phyloP scores from a whole-genome alignment of 2,113 vertebrate species.

The Jacana jacana region DNA sequence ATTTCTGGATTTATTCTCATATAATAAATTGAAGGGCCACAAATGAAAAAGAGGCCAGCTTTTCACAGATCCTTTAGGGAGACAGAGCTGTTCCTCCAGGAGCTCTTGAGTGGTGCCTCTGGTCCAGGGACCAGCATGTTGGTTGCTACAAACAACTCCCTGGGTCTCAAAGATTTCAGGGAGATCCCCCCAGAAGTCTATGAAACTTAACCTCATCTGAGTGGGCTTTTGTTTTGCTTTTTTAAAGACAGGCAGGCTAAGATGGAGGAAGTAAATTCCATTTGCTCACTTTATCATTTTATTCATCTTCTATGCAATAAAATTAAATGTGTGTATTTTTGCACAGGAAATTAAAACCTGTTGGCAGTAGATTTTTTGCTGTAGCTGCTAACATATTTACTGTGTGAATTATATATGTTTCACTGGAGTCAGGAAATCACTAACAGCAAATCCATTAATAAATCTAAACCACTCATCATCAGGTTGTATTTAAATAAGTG shows the following conservation, averaged over 20 bases:
- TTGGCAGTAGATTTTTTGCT: not conserved
- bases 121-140: not conserved
- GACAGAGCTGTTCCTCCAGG: not conserved
- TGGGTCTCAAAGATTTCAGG: not conserved
- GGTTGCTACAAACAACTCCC: not conserved
- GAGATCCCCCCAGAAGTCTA: not conserved
- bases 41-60: not conserved
- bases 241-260: not conserved
- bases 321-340: not conserved
- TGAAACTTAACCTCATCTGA: not conserved
- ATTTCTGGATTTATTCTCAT: not conserved
- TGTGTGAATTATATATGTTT: not conserved
- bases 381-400: not conserved
- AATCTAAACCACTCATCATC: conserved; percentile 15
- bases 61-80: not conserved
- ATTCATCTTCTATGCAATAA: not conserved
- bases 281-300: not conserved
- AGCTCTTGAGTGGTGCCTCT: not conserved
- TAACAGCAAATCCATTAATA: not conserved
- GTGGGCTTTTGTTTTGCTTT: not conserved
- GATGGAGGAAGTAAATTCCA: not conserved
- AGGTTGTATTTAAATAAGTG: not conserved
- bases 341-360: not conserved
- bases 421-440: not conserved
- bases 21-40: not conserved